Percentiles rank a stretch among this genome's conserved stretches.
Conservation (phyloP, 2,888 invertebrate species). For the Plagodis dolabraria region DNA sequence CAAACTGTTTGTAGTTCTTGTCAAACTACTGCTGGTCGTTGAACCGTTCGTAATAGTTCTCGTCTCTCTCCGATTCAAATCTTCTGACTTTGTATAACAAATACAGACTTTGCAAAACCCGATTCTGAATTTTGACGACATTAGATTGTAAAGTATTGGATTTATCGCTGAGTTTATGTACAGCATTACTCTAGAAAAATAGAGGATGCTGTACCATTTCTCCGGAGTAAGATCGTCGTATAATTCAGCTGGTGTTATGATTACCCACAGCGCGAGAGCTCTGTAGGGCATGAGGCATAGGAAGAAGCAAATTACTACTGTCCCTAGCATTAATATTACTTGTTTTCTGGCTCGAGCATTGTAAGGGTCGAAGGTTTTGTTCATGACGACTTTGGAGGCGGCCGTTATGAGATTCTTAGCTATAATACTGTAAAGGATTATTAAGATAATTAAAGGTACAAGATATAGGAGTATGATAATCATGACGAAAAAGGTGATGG, state of each 20-base stretch:
- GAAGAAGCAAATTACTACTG: constrained; percentile 95
- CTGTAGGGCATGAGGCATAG: constrained; percentile 94
- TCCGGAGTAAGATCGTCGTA: constrained; percentile 89
- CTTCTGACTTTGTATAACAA: constrained; percentile 75
- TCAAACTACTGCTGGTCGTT: constrained; percentile 85
- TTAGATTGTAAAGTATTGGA: constrained; percentile 95
- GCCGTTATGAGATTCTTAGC: constrained; percentile 92
- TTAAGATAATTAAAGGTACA: constrained; percentile 91
- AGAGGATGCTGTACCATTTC: constrained; percentile 92
- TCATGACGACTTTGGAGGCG: constrained; percentile 87
- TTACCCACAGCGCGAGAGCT: constrained; percentile 92
- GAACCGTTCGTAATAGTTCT: constrained; percentile 86
- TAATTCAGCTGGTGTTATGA: constrained; percentile 89
- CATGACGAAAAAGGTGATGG: constrained; percentile 91
- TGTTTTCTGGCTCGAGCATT: constrained; percentile 90
- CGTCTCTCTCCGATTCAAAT: constrained; percentile 70
- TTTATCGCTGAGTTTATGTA: constrained; percentile 96
- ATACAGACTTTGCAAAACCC: constrained; percentile 90
- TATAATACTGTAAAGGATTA: constrained; percentile 93
- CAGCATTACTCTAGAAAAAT: constrained; percentile 93
- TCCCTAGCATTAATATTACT: constrained; percentile 94
- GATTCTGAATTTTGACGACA: constrained; percentile 95
- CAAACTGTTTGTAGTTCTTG: constrained; percentile 85
- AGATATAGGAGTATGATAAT: constrained; percentile 92
- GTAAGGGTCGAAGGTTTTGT: constrained; percentile 89